A percentile compares a stretch with the other conserved stretches of the same genome.
These are phyloP conservation scores for Agrilus mali DNA, from an alignment of 2,888 invertebrate species.

Conservation along the genomic window DNA sequence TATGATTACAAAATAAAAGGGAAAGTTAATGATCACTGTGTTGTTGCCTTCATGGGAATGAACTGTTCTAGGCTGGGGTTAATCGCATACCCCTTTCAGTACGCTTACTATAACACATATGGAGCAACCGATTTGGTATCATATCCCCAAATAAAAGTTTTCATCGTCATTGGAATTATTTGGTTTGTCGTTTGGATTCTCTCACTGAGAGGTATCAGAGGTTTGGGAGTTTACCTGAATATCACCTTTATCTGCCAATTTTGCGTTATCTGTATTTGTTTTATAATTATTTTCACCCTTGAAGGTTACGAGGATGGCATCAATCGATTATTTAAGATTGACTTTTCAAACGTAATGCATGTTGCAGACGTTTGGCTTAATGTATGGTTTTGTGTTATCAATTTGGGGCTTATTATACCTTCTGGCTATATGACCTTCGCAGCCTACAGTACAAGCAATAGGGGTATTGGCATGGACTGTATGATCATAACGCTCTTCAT, in stretches of 20 bases:
- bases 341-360: conserved; percentile 2
- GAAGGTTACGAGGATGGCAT: conserved; percentile 8
- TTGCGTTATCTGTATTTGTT: conserved; percentile 8
- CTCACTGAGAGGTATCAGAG: conserved; percentile 6
- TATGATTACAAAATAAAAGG: conserved; percentile 8
- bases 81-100: conserved; percentile 11
- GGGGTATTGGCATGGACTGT: conserved; percentile 2
- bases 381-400: conserved; percentile 3
- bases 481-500: conserved; percentile 1
- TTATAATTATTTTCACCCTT: conserved; percentile 10
- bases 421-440: conserved; percentile 18
- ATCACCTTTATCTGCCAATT: conserved; percentile 8
- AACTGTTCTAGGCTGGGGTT: conserved; percentile 1
- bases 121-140: conserved; percentile 1
- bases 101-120: conserved; percentile 11
- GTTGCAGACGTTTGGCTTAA: conserved; percentile 2
- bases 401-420: conserved; percentile 14
- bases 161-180: conserved; percentile 11
- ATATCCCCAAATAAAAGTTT: conserved; percentile 13
- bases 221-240: conserved; percentile 1
- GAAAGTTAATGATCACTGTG: conserved; percentile 1
- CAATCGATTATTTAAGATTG: conserved; percentile 7
- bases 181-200: conserved; percentile 12
- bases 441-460: conserved; percentile 12
- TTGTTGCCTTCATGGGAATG: background rate